Evolutionary conservation across 2,113 vertebrate genomes (phyloP).

Genomic region (Verasper variegatus): DNA sequence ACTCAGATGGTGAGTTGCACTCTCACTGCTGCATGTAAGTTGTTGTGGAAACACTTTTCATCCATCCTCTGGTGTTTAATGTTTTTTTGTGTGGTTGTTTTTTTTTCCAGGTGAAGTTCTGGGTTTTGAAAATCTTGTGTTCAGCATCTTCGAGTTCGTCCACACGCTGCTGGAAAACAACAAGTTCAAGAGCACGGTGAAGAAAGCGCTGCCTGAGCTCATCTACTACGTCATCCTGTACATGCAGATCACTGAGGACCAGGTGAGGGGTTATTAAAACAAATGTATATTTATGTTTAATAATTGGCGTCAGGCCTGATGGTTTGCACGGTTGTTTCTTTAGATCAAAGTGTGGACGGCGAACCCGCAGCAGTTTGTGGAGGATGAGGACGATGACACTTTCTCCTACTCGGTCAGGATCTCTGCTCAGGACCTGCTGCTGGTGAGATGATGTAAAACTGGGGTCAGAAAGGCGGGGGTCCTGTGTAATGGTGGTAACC

Average conservation of each 20-base stretch:
- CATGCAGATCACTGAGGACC: conserved; percentile 99
- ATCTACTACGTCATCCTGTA: conserved; percentile 98
- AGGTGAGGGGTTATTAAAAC: conserved; percentile 65
- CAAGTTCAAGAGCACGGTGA: conserved; percentile 97
- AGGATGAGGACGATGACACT: conserved; percentile 98
- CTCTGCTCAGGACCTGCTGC: conserved; percentile 94
- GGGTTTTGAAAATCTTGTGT: conserved; percentile 98
- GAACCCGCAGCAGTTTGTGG: conserved; percentile 97
- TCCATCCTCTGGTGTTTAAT: background rate
- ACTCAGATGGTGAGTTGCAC: conserved; percentile 90
- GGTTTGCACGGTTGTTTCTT: conserved; percentile 1
- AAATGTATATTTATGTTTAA: too few relatives aligned
- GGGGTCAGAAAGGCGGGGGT: background rate
- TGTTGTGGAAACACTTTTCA: background rate
- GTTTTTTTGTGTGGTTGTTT: background rate
- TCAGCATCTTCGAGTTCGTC: conserved; percentile 99
- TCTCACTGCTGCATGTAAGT: background rate
- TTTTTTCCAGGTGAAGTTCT: conserved; percentile 90
- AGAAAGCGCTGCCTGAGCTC: conserved; percentile 95
- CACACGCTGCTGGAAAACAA: conserved; percentile 96
- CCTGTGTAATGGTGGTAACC: background rate
- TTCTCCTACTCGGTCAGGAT: conserved; percentile 99
- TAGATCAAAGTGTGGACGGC: conserved; percentile 98
- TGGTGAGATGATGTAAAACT: conserved; percentile 83
- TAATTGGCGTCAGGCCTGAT: background rate